These are phyloP conservation scores for Megaceryle alcyon DNA, from an alignment of 2,797 vertebrate species.

Conservation along the genomic window DNA sequence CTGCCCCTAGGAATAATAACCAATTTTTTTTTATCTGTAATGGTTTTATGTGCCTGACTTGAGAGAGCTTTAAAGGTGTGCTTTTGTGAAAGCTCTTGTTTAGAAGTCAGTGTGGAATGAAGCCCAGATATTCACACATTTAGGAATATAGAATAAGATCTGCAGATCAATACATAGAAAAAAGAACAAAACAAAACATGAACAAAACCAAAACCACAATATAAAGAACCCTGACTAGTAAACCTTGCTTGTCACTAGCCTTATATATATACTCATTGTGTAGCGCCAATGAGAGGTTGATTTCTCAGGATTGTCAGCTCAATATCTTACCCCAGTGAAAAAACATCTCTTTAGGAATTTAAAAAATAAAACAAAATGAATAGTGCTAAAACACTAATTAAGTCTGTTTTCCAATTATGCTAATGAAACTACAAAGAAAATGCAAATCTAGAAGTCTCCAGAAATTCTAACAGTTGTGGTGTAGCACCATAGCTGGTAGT, in stretches of 20 bases:
- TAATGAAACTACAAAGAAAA: conserved; percentile 76
- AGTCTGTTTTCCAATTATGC: conserved; percentile 71
- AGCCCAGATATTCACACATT: background rate
- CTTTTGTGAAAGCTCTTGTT: background rate
- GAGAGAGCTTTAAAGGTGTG: background rate
- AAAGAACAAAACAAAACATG: background rate
- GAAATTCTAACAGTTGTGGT: conserved; percentile 65
- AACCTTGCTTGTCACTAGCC: background rate
- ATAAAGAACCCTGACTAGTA: background rate
- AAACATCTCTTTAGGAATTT: background rate
- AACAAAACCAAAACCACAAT: background rate
- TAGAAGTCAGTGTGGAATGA: background rate
- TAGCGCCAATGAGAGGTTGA: background rate
- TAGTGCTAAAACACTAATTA: conserved; percentile 69
- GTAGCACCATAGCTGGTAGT: conserved; percentile 56
- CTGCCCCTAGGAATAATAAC: background rate
- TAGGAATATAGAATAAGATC: background rate
- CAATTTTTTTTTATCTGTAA: background rate
- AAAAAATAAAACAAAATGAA: conserved; percentile 34
- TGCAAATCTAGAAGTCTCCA: conserved; percentile 72
- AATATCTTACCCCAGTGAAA: background rate
- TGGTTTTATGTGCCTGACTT: background rate
- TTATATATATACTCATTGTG: background rate
- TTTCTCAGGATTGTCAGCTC: conserved; percentile 17
- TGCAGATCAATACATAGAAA: background rate